Evolutionary conservation across 2,797 vertebrate genomes (phyloP).

Genomic region (Clarias platycephalus): DNA sequence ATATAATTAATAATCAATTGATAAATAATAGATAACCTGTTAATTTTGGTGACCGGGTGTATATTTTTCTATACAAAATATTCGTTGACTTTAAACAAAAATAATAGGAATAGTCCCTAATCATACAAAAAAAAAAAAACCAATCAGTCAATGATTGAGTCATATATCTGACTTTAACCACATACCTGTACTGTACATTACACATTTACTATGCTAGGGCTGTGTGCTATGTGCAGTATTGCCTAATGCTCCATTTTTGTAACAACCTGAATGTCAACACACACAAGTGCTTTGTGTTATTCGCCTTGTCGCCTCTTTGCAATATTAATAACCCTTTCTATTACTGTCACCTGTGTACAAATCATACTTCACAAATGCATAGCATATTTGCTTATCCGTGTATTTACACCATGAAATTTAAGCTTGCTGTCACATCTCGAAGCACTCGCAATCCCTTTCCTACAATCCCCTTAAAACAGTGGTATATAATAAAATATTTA

Average conservation of each 20-base stretch:
- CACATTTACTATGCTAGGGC: background rate
- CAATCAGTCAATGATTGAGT: background rate
- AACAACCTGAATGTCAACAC: background rate
- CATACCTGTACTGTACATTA: background rate
- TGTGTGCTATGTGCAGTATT: background rate
- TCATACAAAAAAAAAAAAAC: background rate
- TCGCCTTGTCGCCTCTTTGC: background rate
- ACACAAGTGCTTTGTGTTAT: background rate
- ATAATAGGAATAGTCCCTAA: background rate
- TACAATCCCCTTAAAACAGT: background rate
- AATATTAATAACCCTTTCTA: background rate
- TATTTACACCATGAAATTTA: background rate
- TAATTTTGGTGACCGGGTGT: too few species aligned
- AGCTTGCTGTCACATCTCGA: background rate
- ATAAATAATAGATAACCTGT: too few species aligned
- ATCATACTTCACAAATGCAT: background rate
- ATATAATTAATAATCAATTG: too few species aligned
- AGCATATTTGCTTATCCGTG: background rate
- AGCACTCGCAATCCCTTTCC: background rate
- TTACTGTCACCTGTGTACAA: background rate
- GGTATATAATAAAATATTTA: background rate
- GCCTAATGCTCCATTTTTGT: too few species aligned
- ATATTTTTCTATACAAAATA: background rate
- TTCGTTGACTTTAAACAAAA: background rate
- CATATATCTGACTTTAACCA: background rate